Base-by-base conservation (phyloP, 2,888 invertebrate genomes). In the Macropis europaea region DNA sequence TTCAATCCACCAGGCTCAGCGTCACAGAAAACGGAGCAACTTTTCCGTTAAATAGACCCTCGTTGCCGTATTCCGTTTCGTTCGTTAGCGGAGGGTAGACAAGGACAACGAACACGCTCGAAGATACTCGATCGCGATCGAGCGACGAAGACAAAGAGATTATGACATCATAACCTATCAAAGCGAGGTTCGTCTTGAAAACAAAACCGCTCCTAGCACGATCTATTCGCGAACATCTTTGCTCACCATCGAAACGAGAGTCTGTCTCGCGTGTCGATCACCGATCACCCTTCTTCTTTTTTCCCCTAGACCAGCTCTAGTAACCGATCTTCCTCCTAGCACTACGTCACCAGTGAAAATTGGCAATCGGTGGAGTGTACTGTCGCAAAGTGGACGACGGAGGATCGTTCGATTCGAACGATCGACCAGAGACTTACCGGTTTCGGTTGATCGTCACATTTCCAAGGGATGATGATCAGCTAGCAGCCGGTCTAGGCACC, bases 361-460 rank as follows among this genome's bases (percentile, higher is more conserved):
- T n/a, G n/a, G 6, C 9, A 15, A 26, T 36, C 30, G 32, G 43
- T 13, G n/a, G 40, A 26, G 47, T 30, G 38, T 15, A 38, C 26
- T 15, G 22, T 28, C 13, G 19, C 17, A 24, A 24, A 36, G 11
- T 22, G 28, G 11, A 54, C 40, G 26, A 45, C 11, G 42, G 24
- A 19, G 22, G 19, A 40, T 59, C 30, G 19, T 38, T n/a, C n/a
- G n/a, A n/a, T n/a, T n/a, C n/a, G 2, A 7, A n/a, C 19, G 15
- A 6, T n/a, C 2, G 32, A 40, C 15, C 43, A 15, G 30, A 13
- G 53, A 75, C 83, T 83, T 73, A 84, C 84, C 81, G 76, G 70
- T 82, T 76, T 71, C 45, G n/a, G 48, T 53, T 48, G 48, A 70
- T 59, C 56, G 77, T 84, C 77, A 81, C 82, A 84, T 84, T 63